A percentile compares a stretch with the other conserved stretches of the same genome.
phyloP scores from a whole-genome alignment of 2,797 vertebrate genomes.

The Macroramphosus scolopax region DNA sequence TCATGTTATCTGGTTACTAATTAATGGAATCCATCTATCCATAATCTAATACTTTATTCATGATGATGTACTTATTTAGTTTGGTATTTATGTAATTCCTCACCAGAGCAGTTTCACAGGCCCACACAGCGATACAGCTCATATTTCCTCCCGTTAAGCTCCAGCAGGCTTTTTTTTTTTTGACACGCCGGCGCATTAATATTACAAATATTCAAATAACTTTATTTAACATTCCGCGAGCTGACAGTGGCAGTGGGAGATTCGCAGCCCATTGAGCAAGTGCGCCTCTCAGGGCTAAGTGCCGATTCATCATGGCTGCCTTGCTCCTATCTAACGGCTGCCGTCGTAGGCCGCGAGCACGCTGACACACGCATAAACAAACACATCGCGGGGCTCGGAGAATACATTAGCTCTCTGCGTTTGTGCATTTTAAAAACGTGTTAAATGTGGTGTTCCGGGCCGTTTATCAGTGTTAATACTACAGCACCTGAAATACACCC shows the following conservation, averaged over 20 bases:
- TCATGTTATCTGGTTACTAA: conserved; percentile 21
- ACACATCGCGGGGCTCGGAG: conserved; percentile 1
- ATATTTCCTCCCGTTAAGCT: conserved; percentile 65
- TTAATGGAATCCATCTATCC: conserved; percentile 11
- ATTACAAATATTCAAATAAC: conserved; percentile 84
- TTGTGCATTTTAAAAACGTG: conserved; percentile 46
- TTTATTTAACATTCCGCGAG: conserved; percentile 81
- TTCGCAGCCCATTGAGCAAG: conserved; percentile 80
- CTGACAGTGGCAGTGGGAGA: conserved; percentile 73
- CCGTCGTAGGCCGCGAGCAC: conserved; percentile 57
- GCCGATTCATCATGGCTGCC: conserved; percentile 78
- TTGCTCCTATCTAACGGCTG: conserved; percentile 76
- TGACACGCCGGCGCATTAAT: conserved; percentile 76
- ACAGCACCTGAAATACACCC: conserved; percentile 30
- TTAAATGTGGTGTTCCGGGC: conserved; percentile 38
- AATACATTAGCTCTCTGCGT: conserved; percentile 33
- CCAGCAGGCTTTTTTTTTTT: conserved; percentile 65
- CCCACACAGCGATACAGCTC: conserved; percentile 29
- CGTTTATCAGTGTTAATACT: conserved; percentile 53
- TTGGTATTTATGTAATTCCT: conserved; percentile 30
- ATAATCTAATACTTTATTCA: conserved; percentile 11
- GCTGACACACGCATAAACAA: conserved; percentile 12
- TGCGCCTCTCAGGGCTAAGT: conserved; percentile 73
- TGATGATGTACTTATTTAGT: conserved; percentile 50
- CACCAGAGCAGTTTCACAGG: conserved; percentile 19